Percentiles rank a stretch among this genome's conserved stretches.
These are phyloP conservation scores for Zaprionus gabonicus DNA, from an alignment of 1,140 invertebrate genomes.

Conservation along the genomic window DNA sequence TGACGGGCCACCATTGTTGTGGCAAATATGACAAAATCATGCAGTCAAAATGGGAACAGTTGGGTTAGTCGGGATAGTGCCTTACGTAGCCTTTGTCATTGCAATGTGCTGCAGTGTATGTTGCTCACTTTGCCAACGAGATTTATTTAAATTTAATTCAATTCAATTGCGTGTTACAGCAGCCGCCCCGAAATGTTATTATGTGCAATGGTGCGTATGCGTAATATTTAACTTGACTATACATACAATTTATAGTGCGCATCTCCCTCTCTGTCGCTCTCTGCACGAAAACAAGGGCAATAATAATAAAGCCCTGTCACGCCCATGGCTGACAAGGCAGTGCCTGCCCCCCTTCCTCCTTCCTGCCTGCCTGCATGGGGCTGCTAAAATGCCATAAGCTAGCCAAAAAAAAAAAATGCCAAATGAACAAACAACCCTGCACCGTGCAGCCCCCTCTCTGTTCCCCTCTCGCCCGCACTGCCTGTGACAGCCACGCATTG, in stretches of 20 bases:
- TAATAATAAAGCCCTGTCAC: conserved; percentile 40
- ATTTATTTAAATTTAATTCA: conserved; percentile 77
- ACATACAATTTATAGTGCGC: not conserved
- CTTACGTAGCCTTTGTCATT: not conserved
- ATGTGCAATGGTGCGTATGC: conserved; percentile 75
- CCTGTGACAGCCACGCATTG: conserved; percentile 25
- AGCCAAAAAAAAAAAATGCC: conserved; percentile 24
- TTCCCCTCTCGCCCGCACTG: not conserved
- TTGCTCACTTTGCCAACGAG: conserved; percentile 44
- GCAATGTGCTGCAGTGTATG: not conserved
- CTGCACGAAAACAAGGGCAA: conserved; percentile 18
- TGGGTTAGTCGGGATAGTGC: not conserved
- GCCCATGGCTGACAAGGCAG: conserved; percentile 28
- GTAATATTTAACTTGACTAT: conserved; percentile 72
- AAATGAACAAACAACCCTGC: conserved; percentile 20
- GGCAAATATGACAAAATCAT: not conserved
- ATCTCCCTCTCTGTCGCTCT: not conserved
- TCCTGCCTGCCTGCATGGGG: conserved; percentile 12
- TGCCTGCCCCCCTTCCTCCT: not conserved
- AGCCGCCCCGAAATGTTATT: conserved; percentile 53
- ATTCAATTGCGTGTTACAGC: conserved; percentile 49
- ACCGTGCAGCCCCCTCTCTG: not conserved
- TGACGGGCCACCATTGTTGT: conserved; percentile 6
- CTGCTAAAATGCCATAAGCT: conserved; percentile 38
- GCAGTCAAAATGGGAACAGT: not conserved